Base-by-base conservation (phyloP, 2,797 vertebrate species). In the Danio choprae region DNA sequence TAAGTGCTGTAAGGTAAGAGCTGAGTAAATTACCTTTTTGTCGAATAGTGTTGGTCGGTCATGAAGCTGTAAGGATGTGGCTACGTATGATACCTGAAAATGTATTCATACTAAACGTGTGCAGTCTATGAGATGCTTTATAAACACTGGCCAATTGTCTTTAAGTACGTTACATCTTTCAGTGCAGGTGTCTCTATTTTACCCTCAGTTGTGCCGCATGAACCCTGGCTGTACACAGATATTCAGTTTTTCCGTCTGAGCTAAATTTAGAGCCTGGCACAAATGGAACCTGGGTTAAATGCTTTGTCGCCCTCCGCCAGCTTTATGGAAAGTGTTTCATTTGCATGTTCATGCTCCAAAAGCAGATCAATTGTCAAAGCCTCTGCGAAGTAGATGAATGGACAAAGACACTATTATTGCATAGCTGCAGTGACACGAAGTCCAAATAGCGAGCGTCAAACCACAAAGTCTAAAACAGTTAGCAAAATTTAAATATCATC, bases 261-360 rank as follows among this genome's bases (percentile, higher is more conserved):
- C 56, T 85, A 84, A 86, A 89, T 88, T 79, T 87, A 83, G 87
- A 87, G 65, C 60, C 60, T 80, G 73, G 41, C 59, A 11, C 62
- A 87, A 91, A 83, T 84, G 84, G 53, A 63, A 80, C 51, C 77
- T 87, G 78, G 90, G 87, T 84, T 87, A 71, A 91, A 83, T 86
- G 85, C 87, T 90, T 86, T 86, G 85, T 63, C 48, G 13, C 84
- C 71, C 81, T 82, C 76, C 43, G 82, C 83, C 83, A 83, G 87
- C 68, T 78, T 83, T 88, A 87, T 81, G 81, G 80, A 87, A 89
- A 87, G 83, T 81, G 74, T 81, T 79, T 44, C 16, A 93, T 94
- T 94, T 94, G 93, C 92, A 94, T 94, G 86, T 68, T 74, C 13
- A 77, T 87, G 77, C 64, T 81, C 80, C 84, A 81, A 80, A 88